Conservation (phyloP, 35 echinoderm and acorn worm genomes). For the Hemicentrotus pulcherrimus region DNA sequence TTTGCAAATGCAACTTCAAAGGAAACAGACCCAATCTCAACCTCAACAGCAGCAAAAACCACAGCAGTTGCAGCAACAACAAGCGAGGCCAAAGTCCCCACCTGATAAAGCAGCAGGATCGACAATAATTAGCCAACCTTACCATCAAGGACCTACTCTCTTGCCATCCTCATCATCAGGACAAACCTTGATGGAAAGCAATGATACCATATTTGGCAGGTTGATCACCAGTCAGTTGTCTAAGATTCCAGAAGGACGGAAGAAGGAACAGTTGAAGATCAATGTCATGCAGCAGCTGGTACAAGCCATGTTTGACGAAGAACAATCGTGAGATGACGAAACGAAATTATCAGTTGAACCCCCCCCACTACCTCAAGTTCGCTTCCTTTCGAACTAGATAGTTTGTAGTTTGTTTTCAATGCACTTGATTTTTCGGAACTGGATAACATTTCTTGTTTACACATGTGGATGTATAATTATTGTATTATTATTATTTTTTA, state of each 20-base stretch:
- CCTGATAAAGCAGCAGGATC: background rate
- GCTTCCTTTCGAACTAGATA: background rate
- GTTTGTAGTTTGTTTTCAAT: no score
- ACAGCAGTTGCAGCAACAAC: background rate
- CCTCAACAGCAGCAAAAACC: background rate
- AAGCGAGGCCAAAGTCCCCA: background rate
- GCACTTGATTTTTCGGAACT: no score
- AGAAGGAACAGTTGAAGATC: slow-evolving; percentile 49
- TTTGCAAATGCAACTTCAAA: background rate
- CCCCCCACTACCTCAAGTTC: background rate
- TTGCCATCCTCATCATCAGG: background rate
- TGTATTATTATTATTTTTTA: no score
- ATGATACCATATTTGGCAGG: background rate
- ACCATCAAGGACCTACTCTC: background rate
- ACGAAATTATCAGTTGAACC: background rate
- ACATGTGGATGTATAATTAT: no score
- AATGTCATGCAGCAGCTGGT: slow-evolving; percentile 35
- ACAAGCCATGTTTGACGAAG: slow-evolving; percentile 36
- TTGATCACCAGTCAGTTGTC: slow-evolving; percentile 21
- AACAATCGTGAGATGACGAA: background rate
- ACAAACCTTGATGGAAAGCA: background rate
- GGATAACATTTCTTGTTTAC: no score
- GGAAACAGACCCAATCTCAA: background rate
- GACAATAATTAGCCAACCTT: background rate
- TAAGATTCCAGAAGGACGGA: slow-evolving; percentile 26